phyloP scores from a whole-genome alignment of 64 coral and sea anemone species.

The Astreopora myriophthalma region DNA sequence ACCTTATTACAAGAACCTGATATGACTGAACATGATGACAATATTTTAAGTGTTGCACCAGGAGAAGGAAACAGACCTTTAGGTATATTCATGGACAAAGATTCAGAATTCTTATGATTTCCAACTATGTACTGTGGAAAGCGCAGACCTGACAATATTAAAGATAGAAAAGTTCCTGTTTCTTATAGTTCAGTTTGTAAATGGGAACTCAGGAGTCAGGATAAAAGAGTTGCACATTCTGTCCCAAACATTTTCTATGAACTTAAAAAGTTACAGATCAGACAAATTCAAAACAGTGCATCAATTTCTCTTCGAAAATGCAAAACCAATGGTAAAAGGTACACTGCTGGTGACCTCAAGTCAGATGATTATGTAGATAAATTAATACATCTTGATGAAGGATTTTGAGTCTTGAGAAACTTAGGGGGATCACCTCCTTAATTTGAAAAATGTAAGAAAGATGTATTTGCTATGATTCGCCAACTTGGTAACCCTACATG shows the following conservation, averaged over 20 bases:
- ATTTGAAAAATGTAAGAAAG: too few relatives aligned
- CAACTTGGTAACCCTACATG: too few relatives aligned
- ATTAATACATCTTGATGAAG: too few relatives aligned
- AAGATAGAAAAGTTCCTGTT: constrained; percentile 48
- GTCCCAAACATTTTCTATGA: constrained; percentile 57
- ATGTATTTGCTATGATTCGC: too few relatives aligned
- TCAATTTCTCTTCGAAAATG: too few relatives aligned
- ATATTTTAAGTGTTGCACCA: constrained; percentile 71
- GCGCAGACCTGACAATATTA: constrained; percentile 10
- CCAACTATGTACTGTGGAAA: constrained; percentile 79
- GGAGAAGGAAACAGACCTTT: constrained; percentile 74
- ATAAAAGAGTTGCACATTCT: constrained; percentile 64
- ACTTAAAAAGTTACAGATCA: constrained; percentile 70
- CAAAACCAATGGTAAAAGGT: too few relatives aligned
- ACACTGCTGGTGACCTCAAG: too few relatives aligned
- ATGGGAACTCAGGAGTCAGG: constrained; percentile 57
- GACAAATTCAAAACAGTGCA: not conserved
- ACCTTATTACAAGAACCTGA: constrained; percentile 68
- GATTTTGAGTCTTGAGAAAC: too few relatives aligned
- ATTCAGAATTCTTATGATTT: constrained; percentile 74
- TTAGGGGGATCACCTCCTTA: too few relatives aligned
- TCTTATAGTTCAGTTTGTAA: constrained; percentile 58
- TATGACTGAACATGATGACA: constrained; percentile 39
- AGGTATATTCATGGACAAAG: constrained; percentile 71
- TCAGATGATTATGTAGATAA: too few relatives aligned